These are phyloP conservation scores for Oopsacas minuta DNA, from an alignment of 37 sponge, comb jelly and placozoan genomes.

Conservation along the genomic window DNA sequence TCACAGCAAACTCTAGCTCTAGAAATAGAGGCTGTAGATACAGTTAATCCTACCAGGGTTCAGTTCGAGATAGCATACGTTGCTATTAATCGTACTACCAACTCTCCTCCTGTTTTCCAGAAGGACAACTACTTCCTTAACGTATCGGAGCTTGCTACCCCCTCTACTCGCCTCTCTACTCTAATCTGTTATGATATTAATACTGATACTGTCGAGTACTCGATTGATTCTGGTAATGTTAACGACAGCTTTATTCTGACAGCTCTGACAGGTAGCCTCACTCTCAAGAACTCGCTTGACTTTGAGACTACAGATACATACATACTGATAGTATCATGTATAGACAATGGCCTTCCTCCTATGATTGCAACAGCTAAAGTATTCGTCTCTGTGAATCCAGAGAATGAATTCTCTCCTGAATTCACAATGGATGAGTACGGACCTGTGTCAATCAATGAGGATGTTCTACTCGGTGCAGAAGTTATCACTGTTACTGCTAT, in stretches of 20 bases:
- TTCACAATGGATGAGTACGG: neutral
- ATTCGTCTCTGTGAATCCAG: neutral
- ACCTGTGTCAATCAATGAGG: neutral
- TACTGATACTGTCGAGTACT: neutral
- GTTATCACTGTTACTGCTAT: neutral
- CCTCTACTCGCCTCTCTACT: neutral
- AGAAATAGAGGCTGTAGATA: neutral
- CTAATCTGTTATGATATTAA: neutral
- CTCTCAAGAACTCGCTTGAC: neutral
- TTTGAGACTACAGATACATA: neutral
- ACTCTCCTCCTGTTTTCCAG: conserved; percentile 9
- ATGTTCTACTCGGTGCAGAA: neutral
- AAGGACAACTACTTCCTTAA: conserved; percentile 5
- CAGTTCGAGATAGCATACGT: neutral
- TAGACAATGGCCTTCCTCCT: neutral
- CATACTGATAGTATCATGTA: neutral
- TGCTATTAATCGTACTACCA: neutral
- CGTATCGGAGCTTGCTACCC: neutral
- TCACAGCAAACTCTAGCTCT: neutral
- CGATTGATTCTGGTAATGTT: neutral
- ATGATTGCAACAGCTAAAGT: neutral
- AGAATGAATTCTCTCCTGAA: neutral
- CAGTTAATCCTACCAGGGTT: neutral
- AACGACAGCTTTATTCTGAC: neutral
- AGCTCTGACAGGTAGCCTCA: neutral